Evolutionary conservation across 2,113 vertebrate genomes (phyloP).

Genomic region (Nannospalax galili): DNA sequence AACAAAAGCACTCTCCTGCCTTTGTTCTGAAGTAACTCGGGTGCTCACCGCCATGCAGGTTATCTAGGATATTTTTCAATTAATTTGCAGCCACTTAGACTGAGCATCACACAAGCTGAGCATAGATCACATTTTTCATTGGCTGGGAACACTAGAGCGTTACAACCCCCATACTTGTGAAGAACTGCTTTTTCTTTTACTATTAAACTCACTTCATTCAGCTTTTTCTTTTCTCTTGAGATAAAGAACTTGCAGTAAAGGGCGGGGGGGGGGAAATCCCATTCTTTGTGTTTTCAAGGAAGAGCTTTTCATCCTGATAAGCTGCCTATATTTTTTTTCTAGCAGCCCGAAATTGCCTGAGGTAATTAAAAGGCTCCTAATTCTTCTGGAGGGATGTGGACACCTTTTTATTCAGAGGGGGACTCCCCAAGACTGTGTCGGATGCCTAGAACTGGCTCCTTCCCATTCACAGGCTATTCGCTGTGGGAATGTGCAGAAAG

Average conservation of each 20-base stretch:
- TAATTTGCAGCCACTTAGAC: constrained; percentile 71
- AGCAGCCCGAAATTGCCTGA: neutral
- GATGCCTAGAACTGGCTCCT: neutral
- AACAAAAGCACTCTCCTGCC: constrained; percentile 50
- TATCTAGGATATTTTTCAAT: constrained; percentile 68
- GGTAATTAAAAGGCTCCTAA: constrained; percentile 47
- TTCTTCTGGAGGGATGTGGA: neutral
- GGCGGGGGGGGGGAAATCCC: neutral
- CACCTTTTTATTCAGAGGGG: neutral
- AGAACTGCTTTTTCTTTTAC: neutral
- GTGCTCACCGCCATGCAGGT: neutral
- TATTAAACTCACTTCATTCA: constrained; percentile 55
- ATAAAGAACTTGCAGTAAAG: constrained; percentile 33
- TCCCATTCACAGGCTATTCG: neutral
- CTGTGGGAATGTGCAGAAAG: neutral
- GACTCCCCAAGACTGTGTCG: neutral
- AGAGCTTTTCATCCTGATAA: constrained; percentile 39
- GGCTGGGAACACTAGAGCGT: neutral
- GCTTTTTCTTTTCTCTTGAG: constrained; percentile 50
- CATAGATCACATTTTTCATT: constrained; percentile 21
- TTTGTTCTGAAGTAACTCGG: constrained; percentile 58
- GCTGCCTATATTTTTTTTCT: neutral
- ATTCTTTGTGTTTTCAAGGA: constrained; percentile 41
- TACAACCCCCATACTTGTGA: neutral
- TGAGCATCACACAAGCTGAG: neutral